These are phyloP conservation scores for Spatulosminthurus flaviceps DNA, from an alignment of 2,888 invertebrate species.

Conservation along the genomic window DNA sequence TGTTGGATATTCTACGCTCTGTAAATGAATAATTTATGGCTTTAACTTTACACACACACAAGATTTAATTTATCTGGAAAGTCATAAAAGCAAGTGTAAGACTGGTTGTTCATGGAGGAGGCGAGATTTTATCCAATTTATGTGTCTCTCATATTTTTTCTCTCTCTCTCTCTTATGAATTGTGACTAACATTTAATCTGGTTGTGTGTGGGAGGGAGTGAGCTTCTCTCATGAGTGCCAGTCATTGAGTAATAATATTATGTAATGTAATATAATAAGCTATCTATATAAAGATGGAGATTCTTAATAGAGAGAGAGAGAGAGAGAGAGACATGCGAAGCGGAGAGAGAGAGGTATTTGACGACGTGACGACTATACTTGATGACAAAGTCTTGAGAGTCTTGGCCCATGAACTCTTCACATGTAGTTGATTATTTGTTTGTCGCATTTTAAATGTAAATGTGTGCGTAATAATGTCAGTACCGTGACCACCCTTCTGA, in stretches of 20 bases:
- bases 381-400: conserved; percentile 60
- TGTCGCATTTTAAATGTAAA: conserved; percentile 58
- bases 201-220: background rate
- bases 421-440: conserved; percentile 59
- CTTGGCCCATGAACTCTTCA: conserved; percentile 58
- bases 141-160: conserved; percentile 24
- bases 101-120: conserved; percentile 28
- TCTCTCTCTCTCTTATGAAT: background rate
- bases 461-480: conserved; percentile 60
- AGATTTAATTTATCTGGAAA: conserved; percentile 39
- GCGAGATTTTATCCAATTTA: conserved; percentile 36
- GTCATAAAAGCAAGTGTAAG: conserved; percentile 42
- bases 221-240: background rate
- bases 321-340: background rate
- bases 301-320: too few relatives aligned
- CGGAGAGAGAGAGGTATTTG: conserved; percentile 34
- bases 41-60: too few relatives aligned
- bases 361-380: conserved; percentile 59
- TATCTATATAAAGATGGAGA: too few relatives aligned
- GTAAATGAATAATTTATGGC: conserved; percentile 31
- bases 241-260: conserved; percentile 13
- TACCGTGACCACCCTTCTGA: conserved; percentile 54
- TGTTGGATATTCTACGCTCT: conserved; percentile 1
- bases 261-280: too few relatives aligned
- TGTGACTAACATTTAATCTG: conserved; percentile 3